Conservation (phyloP, 1,140 invertebrate genomes). For the Gryllus bimaculatus region DNA sequence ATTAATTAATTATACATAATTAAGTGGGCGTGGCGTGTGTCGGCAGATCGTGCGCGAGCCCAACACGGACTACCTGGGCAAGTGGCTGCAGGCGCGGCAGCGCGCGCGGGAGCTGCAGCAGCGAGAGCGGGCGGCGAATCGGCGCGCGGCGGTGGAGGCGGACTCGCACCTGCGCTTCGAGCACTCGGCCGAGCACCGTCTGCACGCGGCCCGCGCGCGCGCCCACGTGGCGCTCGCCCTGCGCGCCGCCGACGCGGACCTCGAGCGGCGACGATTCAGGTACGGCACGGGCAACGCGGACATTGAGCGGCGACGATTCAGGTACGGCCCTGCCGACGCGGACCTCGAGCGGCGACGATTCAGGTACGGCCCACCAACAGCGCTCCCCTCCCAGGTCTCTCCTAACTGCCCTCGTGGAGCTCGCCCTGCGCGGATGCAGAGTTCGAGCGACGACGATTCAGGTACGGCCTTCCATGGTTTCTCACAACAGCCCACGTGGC, state of each 20-base stretch:
- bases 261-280: background rate
- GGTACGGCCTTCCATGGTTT: too few species aligned
- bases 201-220: too few species aligned
- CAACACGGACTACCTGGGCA: background rate
- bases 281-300: background rate
- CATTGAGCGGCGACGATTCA: too few species aligned
- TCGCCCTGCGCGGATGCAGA: too few species aligned
- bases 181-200: background rate
- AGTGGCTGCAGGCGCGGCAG: background rate
- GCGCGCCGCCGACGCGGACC: background rate
- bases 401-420: too few species aligned
- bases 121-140: background rate
- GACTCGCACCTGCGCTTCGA: background rate
- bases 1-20: too few species aligned
- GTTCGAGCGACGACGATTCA: too few species aligned
- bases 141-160: background rate
- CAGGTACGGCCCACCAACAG: too few species aligned
- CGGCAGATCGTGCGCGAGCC: background rate
- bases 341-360: too few species aligned
- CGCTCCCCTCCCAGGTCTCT: too few species aligned
- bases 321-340: too few species aligned
- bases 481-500: too few species aligned
- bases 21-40: background rate
- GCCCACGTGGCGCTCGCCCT: background rate
- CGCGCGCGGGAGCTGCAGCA: background rate